Percentiles rank a stretch among this genome's conserved stretches.
These are phyloP conservation scores for Fistularia commersonii DNA, from an alignment of 2,797 vertebrate genomes.

Conservation along the genomic window DNA sequence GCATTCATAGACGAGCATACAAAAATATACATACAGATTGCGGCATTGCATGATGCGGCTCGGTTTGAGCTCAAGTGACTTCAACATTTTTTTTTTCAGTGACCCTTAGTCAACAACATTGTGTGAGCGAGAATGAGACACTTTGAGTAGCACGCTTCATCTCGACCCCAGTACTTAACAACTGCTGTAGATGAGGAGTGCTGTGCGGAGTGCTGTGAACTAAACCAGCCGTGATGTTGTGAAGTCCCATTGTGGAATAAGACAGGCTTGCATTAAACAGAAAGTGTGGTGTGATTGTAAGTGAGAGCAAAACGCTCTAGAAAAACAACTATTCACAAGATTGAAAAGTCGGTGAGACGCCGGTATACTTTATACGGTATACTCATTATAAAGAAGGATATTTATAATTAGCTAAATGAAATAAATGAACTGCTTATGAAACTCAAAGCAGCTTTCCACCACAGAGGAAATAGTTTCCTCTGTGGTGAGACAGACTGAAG, in stretches of 20 bases:
- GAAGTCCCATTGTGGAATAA: conserved; percentile 57
- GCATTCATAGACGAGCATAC: conserved; percentile 20
- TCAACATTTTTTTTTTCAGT: conserved; percentile 51
- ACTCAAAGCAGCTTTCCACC: conserved; percentile 21
- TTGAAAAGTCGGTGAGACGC: conserved; percentile 6
- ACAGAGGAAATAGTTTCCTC: conserved; percentile 34
- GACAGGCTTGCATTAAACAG: conserved; percentile 4
- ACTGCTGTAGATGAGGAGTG: conserved; percentile 26
- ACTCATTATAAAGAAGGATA: background rate
- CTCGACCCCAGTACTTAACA: conserved; percentile 33
- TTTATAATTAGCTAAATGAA: conserved; percentile 23
- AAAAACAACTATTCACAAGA: no score
- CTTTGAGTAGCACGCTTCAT: conserved; percentile 9
- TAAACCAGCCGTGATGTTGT: conserved; percentile 50
- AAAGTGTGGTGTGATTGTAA: no score
- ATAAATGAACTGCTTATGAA: conserved; percentile 32
- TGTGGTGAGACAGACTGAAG: conserved; percentile 24
- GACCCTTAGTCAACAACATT: conserved; percentile 20
- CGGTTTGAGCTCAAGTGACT: conserved; percentile 27
- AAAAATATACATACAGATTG: conserved; percentile 20
- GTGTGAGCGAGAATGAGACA: background rate
- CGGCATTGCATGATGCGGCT: conserved; percentile 44
- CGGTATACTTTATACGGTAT: conserved; percentile 9
- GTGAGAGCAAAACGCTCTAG: no score
- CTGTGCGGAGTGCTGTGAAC: conserved; percentile 15